These are phyloP conservation scores for Hydrolagus affinis DNA, from an alignment of 2,113 vertebrate genomes.

Conservation along the genomic window DNA sequence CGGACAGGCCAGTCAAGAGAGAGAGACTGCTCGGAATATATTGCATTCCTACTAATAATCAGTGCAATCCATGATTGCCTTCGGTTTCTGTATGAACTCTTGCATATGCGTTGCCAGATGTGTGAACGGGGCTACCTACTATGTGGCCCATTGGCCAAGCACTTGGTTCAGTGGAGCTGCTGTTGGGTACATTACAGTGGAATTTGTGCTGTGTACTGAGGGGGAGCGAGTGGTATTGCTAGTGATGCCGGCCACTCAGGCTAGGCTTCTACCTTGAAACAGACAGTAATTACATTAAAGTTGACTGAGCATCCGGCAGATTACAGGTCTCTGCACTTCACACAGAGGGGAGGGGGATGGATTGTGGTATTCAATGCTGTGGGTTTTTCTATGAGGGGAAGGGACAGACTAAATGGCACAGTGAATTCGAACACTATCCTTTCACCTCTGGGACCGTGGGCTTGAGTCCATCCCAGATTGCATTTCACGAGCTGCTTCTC, in stretches of 20 bases:
- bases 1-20: conserved; percentile 41
- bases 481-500: neutral
- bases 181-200: neutral
- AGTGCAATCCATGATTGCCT: neutral
- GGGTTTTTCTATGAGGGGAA: neutral
- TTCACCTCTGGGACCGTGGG: neutral
- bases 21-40: conserved; percentile 10
- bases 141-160: conserved; percentile 1
- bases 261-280: neutral
- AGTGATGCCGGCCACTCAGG: conserved; percentile 9
- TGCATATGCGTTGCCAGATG: neutral
- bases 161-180: neutral
- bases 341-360: neutral
- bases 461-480: neutral
- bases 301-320: neutral
- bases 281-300: neutral
- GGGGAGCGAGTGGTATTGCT: no score
- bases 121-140: neutral
- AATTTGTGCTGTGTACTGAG: neutral
- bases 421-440: neutral
- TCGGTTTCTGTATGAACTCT: neutral
- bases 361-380: no score
- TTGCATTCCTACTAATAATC: conserved; percentile 18
- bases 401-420: neutral
- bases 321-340: neutral